Percentiles rank a stretch among this genome's conserved stretches.
Evolutionary conservation across 2,888 invertebrate genomes (phyloP).

Genomic region (Cerastis leucographa): DNA sequence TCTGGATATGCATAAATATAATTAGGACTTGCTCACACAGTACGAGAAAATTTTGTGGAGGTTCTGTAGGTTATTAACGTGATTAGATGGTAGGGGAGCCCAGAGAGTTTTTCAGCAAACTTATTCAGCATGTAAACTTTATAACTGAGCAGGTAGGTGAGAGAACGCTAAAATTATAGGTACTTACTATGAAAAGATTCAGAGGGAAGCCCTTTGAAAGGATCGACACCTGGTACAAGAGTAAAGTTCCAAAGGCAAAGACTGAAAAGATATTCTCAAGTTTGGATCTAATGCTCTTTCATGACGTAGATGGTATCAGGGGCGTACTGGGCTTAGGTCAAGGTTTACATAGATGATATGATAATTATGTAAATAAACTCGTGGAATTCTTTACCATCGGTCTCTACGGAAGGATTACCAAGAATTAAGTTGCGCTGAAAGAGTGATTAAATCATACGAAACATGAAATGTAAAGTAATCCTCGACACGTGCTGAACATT

Average conservation of each 20-base stretch:
- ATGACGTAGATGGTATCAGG: neutral
- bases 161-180: neutral
- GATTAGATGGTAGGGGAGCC: neutral
- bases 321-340: neutral
- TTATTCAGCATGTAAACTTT: neutral
- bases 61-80: neutral
- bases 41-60: no score
- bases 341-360: neutral
- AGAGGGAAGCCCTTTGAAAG: neutral
- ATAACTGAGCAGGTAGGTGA: neutral
- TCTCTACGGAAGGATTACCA: neutral
- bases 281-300: neutral
- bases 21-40: neutral
- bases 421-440: neutral
- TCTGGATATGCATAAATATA: conserved; percentile 1
- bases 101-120: neutral
- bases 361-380: neutral
- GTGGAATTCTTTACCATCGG: neutral
- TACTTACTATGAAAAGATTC: neutral
- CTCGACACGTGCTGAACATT: neutral
- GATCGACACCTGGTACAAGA: neutral
- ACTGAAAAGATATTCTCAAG: neutral
- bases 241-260: neutral
- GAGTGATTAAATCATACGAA: neutral
- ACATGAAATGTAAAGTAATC: neutral